These are phyloP conservation scores for Nannoperca obscura DNA, from an alignment of 2,797 vertebrate genomes.

Conservation along the genomic window DNA sequence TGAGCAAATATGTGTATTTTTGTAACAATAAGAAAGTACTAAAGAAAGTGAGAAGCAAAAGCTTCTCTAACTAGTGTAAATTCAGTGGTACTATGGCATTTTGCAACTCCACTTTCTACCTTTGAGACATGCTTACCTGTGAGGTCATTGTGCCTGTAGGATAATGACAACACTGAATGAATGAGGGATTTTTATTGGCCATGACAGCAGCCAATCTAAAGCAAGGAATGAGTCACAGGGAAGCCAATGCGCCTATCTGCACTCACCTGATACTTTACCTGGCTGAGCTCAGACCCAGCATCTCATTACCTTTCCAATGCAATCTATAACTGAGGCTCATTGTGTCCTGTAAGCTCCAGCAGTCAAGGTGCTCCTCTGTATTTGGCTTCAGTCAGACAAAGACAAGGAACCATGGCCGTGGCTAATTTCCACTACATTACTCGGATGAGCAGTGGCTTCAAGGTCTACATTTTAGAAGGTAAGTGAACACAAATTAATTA, in stretches of 20 bases:
- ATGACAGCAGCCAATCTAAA: conserved; percentile 75
- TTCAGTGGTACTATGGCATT: conserved; percentile 35
- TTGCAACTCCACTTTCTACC: conserved; percentile 53
- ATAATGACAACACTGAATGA: conserved; percentile 69
- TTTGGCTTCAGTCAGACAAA: conserved; percentile 55
- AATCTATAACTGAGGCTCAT: conserved; percentile 60
- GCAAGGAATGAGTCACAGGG: conserved; percentile 67
- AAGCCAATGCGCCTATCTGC: conserved; percentile 68
- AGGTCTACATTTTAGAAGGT: conserved; percentile 90
- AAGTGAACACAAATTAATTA: conserved; percentile 22
- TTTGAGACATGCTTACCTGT: conserved; percentile 55
- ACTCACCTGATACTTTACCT: conserved; percentile 82
- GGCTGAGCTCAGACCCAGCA: conserved; percentile 66
- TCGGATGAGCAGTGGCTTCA: conserved; percentile 89
- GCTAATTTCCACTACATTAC: conserved; percentile 89
- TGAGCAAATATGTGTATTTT: not conserved
- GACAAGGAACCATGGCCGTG: conserved; percentile 83
- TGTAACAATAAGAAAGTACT: not conserved
- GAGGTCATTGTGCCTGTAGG: conserved; percentile 60
- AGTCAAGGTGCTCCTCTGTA: conserved; percentile 57
- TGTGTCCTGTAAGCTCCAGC: conserved; percentile 63
- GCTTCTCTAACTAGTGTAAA: not conserved
- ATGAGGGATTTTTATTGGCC: conserved; percentile 68
- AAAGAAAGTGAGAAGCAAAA: conserved; percentile 6
- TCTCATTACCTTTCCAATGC: conserved; percentile 78